These are phyloP conservation scores for Mus pahari DNA, from an alignment of 2,113 vertebrate genomes.

Conservation along the genomic window DNA sequence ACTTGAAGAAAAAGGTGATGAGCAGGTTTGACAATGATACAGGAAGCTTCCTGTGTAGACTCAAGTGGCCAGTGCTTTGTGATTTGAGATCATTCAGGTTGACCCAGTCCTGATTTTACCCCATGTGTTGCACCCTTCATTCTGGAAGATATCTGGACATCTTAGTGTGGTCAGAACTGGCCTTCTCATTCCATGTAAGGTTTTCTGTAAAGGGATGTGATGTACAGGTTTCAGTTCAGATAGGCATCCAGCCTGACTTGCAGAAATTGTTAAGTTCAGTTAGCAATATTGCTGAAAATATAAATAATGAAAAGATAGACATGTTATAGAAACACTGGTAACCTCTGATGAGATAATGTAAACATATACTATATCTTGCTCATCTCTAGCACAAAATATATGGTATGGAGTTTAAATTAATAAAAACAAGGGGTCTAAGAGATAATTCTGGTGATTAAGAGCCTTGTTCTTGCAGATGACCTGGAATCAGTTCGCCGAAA, in stretches of 20 bases:
- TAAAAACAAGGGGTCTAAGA: background rate
- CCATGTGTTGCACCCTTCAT: background rate
- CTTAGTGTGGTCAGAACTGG: background rate
- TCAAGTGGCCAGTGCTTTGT: background rate
- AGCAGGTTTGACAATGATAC: background rate
- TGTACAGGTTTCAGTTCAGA: background rate
- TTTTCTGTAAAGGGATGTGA: background rate
- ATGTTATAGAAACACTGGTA: background rate
- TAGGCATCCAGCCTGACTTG: background rate
- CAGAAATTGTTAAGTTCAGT: background rate
- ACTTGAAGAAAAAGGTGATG: background rate
- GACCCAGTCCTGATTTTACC: background rate
- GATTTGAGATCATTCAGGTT: background rate
- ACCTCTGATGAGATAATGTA: accelerated
- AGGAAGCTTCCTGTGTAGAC: background rate
- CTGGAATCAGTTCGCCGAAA: background rate
- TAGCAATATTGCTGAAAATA: background rate
- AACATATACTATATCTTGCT: background rate
- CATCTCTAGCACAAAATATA: background rate
- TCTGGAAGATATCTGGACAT: background rate
- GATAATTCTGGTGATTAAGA: background rate
- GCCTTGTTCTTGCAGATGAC: background rate
- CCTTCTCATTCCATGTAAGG: background rate
- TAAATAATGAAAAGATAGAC: background rate
- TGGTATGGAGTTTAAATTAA: background rate